phyloP scores from a whole-genome alignment of 2,113 vertebrate genomes.

The Herpailurus yagouaroundi region DNA sequence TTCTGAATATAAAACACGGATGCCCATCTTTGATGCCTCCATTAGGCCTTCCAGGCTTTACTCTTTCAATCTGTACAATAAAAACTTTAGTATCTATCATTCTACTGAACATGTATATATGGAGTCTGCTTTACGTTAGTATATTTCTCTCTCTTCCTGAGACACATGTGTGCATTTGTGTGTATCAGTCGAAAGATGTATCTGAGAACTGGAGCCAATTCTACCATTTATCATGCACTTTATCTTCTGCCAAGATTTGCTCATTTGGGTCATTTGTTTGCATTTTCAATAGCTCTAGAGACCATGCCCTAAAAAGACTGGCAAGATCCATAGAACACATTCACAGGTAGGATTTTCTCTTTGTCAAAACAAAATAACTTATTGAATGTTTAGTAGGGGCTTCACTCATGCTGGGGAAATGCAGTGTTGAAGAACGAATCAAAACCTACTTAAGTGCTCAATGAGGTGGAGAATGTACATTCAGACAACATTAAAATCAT shows the following conservation, averaged over 20 bases:
- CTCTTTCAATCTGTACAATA: slow-evolving; percentile 23
- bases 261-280: slow-evolving; percentile 41
- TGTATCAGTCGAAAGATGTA: neutral
- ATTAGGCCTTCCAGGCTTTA: slow-evolving; percentile 11
- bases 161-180: neutral
- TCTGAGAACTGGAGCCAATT: slow-evolving; percentile 19
- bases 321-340: slow-evolving; percentile 6
- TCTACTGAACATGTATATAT: neutral
- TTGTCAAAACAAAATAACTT: slow-evolving; percentile 39
- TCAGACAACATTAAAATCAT: slow-evolving; percentile 52
- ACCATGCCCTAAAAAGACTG: neutral
- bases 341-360: neutral
- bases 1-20: slow-evolving; percentile 8
- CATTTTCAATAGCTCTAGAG: slow-evolving; percentile 49
- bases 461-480: slow-evolving; percentile 4
- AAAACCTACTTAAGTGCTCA: slow-evolving; percentile 45
- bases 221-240: slow-evolving; percentile 38
- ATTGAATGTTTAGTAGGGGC: neutral
- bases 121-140: slow-evolving; percentile 24
- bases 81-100: slow-evolving; percentile 43
- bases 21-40: slow-evolving; percentile 7
- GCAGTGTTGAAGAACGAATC: neutral
- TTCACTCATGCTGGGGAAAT: slow-evolving; percentile 8
- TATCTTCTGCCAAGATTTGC: slow-evolving; percentile 59
- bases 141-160: neutral